A percentile compares a stretch with the other conserved stretches of the same genome.
Evolutionary conservation across 2,113 vertebrate genomes (phyloP).

Genomic region (Colossoma macropomum): DNA sequence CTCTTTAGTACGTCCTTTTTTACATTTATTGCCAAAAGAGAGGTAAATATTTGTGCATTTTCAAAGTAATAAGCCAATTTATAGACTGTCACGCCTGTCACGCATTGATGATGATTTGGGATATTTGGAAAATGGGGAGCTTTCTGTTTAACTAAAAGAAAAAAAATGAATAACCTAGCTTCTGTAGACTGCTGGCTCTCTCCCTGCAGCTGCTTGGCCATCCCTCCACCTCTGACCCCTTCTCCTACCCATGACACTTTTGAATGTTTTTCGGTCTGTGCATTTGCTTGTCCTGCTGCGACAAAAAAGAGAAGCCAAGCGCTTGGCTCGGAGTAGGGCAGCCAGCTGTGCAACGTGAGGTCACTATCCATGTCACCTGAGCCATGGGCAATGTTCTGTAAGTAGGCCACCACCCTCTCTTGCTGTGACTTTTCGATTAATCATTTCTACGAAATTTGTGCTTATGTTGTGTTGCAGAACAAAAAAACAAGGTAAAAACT

Average conservation of each 20-base stretch:
- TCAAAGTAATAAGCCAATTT: not conserved
- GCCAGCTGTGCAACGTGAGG: slow-evolving; percentile 91
- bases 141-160: slow-evolving; percentile 86
- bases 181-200: slow-evolving; percentile 90
- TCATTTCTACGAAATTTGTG: slow-evolving; percentile 65
- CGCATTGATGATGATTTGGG: slow-evolving; percentile 69
- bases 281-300: slow-evolving; percentile 95
- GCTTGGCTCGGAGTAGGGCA: slow-evolving; percentile 97
- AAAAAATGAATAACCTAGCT: slow-evolving; percentile 87
- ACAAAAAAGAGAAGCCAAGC: slow-evolving; percentile 84
- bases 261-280: slow-evolving; percentile 98
- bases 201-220: slow-evolving; percentile 93
- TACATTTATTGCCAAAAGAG: not conserved
- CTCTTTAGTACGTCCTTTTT: not conserved
- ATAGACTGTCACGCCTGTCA: not conserved
- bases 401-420: slow-evolving; percentile 94
- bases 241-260: slow-evolving; percentile 92
- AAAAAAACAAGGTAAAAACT: slow-evolving; percentile 45
- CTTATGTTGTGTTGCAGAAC: slow-evolving; percentile 56
- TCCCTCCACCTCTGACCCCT: slow-evolving; percentile 85
- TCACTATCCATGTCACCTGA: slow-evolving; percentile 93
- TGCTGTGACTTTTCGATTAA: slow-evolving; percentile 77
- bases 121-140: slow-evolving; percentile 95
- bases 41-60: not conserved
- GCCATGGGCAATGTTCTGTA: slow-evolving; percentile 91